Evolutionary conservation across 2,113 vertebrate species (phyloP).

Genomic region (Orycteropus afer): DNA sequence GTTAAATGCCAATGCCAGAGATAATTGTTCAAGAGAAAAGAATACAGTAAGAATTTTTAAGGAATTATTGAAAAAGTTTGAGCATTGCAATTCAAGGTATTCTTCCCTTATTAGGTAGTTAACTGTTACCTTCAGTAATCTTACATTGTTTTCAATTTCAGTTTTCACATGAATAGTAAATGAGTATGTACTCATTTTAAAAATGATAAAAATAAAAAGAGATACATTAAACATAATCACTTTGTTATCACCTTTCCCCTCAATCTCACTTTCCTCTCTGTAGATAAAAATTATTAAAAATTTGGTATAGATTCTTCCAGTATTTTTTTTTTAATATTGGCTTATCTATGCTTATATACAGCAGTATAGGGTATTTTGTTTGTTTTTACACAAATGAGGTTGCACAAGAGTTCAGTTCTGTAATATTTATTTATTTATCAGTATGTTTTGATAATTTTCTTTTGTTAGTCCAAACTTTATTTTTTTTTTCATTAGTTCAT

Average conservation of each 20-base stretch:
- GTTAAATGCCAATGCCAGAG: neutral
- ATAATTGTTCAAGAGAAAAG: neutral
- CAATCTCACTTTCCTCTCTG: neutral
- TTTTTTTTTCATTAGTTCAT: neutral
- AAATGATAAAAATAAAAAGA: neutral
- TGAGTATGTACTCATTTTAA: neutral
- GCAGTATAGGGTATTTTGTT: neutral
- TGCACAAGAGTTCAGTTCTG: neutral
- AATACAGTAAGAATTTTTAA: neutral
- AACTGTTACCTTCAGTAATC: neutral
- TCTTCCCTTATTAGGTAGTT: neutral
- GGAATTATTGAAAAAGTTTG: neutral
- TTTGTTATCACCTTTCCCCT: neutral
- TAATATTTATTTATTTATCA: neutral
- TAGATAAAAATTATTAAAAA: neutral
- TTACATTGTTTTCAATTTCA: neutral
- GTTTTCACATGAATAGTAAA: neutral
- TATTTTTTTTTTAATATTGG: neutral
- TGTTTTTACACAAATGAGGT: neutral
- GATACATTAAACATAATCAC: slow-evolving; percentile 3
- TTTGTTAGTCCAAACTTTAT: neutral
- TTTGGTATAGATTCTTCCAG: neutral
- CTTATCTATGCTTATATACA: neutral
- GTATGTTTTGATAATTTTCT: neutral
- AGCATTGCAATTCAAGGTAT: neutral